Evolutionary conservation across 2,797 vertebrate genomes (phyloP).

Genomic region (Percopsis omiscomaycus): DNA sequence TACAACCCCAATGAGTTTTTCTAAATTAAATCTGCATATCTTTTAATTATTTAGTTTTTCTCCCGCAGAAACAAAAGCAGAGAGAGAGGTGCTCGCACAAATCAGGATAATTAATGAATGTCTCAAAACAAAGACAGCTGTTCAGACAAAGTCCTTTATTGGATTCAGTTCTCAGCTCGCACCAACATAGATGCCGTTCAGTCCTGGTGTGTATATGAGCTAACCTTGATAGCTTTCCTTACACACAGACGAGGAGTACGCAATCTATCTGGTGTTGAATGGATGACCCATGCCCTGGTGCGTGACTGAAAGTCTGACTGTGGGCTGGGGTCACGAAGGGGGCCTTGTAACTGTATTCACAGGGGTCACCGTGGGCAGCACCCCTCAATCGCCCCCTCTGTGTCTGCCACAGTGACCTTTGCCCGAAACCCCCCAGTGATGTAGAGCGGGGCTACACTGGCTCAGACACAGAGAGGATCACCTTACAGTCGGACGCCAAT

Average conservation of each 20-base stretch:
- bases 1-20: constrained; percentile 35
- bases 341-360: constrained; percentile 65
- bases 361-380: constrained; percentile 45
- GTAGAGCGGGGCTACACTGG: constrained; percentile 51
- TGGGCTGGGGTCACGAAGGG: constrained; percentile 46
- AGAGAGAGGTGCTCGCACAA: constrained; percentile 24
- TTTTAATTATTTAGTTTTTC: constrained; percentile 54
- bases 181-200: constrained; percentile 10
- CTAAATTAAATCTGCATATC: constrained; percentile 54
- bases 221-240: constrained; percentile 18
- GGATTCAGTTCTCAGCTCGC: constrained; percentile 6
- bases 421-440: constrained; percentile 42
- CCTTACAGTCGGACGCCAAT: constrained; percentile 73
- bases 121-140: constrained; percentile 51
- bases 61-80: constrained; percentile 20
- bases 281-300: constrained; percentile 38
- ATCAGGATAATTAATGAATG: constrained; percentile 59
- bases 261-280: constrained; percentile 27
- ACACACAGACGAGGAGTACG: not conserved
- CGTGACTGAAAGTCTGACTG: constrained; percentile 41
- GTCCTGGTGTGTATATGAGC: constrained; percentile 9
- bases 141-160: constrained; percentile 39
- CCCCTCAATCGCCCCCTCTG: constrained; percentile 4
- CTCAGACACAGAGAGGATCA: constrained; percentile 69
- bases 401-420: constrained; percentile 59